phyloP scores from a whole-genome alignment of 2,113 vertebrate genomes.

The Smithornis capensis region DNA sequence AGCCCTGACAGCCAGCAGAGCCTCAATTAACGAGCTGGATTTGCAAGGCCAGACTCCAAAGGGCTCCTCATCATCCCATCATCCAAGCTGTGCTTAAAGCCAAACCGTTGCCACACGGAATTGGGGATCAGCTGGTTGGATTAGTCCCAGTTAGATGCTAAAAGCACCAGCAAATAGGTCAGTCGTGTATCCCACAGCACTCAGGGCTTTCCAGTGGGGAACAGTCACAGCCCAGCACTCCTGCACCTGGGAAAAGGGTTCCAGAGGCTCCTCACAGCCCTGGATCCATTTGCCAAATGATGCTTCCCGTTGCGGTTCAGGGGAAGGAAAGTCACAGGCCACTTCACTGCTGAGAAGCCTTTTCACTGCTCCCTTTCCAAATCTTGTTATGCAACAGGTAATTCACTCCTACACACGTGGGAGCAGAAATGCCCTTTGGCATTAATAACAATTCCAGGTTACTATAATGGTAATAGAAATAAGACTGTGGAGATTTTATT shows the following conservation, averaged over 20 bases:
- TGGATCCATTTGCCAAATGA: neutral
- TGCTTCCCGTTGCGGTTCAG: neutral
- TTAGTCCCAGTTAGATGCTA: neutral
- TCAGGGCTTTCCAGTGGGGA: neutral
- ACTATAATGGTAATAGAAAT: neutral
- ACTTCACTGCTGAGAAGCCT: neutral
- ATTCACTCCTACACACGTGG: neutral
- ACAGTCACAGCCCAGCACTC: neutral
- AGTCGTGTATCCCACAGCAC: neutral
- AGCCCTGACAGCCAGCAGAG: neutral
- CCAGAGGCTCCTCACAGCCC: neutral
- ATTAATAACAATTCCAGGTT: neutral
- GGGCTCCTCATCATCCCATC: neutral
- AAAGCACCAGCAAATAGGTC: neutral
- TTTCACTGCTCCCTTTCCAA: neutral
- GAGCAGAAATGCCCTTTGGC: neutral
- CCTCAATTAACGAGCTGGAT: neutral
- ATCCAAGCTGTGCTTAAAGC: neutral
- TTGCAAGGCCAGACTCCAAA: conserved; percentile 1
- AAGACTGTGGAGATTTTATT: neutral
- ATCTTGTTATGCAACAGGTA: neutral
- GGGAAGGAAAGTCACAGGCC: neutral
- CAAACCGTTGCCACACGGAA: neutral
- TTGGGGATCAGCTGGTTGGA: neutral
- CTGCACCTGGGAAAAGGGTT: neutral